phyloP scores from a whole-genome alignment of 2,888 invertebrate genomes.

The Ferrisia virgata region DNA sequence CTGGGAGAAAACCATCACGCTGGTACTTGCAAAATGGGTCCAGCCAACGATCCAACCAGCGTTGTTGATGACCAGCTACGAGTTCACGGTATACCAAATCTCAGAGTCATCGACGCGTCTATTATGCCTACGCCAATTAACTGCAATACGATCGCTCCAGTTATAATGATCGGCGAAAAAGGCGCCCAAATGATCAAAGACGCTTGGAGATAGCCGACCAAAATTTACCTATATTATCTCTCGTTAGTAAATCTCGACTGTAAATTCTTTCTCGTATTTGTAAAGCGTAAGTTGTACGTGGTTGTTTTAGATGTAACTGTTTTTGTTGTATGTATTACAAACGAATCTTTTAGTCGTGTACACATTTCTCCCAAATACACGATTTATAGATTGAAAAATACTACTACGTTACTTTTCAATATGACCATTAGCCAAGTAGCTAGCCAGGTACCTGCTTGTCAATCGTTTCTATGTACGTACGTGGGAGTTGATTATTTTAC shows the following conservation, averaged over 20 bases:
- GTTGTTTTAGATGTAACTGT: not conserved
- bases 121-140: slow-evolving; percentile 54
- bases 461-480: not conserved
- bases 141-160: slow-evolving; percentile 52
- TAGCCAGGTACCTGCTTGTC: too few species aligned
- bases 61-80: slow-evolving; percentile 53
- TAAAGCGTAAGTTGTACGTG: not conserved
- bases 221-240: not conserved
- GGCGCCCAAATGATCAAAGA: slow-evolving; percentile 50
- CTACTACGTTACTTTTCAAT: not conserved
- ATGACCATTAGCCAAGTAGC: not conserved
- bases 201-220: slow-evolving; percentile 48
- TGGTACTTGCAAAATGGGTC: slow-evolving; percentile 53
- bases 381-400: not conserved
- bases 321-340: not conserved
- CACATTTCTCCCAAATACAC: not conserved
- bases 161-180: slow-evolving; percentile 52
- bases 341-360: not conserved
- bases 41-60: slow-evolving; percentile 50
- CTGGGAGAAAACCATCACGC: slow-evolving; percentile 51
- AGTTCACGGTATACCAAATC: slow-evolving; percentile 52
- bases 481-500: not conserved
- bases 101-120: slow-evolving; percentile 55
- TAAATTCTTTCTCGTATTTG: not conserved
- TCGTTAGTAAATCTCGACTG: not conserved